Conservation (phyloP, 2,113 vertebrate genomes). For the Hippocampus barbouri region DNA sequence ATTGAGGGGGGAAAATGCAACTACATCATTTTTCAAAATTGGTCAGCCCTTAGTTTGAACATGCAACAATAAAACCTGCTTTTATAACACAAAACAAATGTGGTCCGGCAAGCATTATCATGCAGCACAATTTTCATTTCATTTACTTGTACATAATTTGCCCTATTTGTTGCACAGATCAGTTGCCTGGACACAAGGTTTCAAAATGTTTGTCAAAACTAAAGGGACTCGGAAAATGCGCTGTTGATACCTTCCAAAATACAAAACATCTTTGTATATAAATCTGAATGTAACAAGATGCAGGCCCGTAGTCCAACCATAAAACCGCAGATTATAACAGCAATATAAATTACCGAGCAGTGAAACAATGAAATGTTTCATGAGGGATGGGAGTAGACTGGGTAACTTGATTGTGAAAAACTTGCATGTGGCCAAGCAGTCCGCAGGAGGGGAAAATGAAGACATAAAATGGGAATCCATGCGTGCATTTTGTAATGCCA, state of each 20-base stretch:
- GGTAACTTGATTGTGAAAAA: slow-evolving; percentile 21
- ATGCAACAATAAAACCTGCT: slow-evolving; percentile 1
- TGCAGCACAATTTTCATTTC: slow-evolving; percentile 9
- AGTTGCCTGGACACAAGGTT: slow-evolving; percentile 25
- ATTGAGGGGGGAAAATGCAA: too few species aligned
- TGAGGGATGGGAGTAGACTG: slow-evolving; percentile 4
- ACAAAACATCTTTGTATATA: slow-evolving; percentile 21
- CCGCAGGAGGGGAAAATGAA: background rate
- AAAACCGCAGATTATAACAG: slow-evolving; percentile 44
- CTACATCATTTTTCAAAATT: too few species aligned
- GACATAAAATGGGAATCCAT: background rate
- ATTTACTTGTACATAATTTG: background rate
- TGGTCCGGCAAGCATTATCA: background rate
- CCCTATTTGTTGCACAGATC: slow-evolving; percentile 15
- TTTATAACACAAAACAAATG: background rate
- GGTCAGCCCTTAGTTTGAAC: too few species aligned
- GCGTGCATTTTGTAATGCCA: background rate
- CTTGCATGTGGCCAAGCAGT: slow-evolving; percentile 30
- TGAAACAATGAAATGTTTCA: slow-evolving; percentile 23
- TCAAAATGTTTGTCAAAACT: slow-evolving; percentile 3
- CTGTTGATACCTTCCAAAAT: slow-evolving; percentile 38
- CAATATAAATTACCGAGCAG: slow-evolving; percentile 41
- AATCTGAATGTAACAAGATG: slow-evolving; percentile 36
- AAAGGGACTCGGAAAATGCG: slow-evolving; percentile 18
- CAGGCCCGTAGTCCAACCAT: slow-evolving; percentile 32